Conservation (phyloP, 2,888 invertebrate genomes). For the Lissocephala sabroskyi region DNA sequence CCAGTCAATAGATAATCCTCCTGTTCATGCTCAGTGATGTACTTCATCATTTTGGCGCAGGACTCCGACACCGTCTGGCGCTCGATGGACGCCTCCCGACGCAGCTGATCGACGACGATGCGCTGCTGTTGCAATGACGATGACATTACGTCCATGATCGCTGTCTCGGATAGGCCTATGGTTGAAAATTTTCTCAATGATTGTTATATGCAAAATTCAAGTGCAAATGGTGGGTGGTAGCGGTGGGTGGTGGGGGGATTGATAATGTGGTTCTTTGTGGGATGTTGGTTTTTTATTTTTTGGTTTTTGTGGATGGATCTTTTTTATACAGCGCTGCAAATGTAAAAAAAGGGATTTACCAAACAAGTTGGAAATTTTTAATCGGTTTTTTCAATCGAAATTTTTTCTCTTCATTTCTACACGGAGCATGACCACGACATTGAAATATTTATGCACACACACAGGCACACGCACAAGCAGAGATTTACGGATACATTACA, state of each 20-base stretch:
- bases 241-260: slow-evolving; percentile 4
- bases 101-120: slow-evolving; percentile 92
- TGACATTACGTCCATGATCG: slow-evolving; percentile 96
- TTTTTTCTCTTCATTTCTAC: slow-evolving; percentile 6
- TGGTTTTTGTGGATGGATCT: slow-evolving; percentile 21
- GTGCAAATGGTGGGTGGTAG: slow-evolving; percentile 6
- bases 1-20: slow-evolving; percentile 96
- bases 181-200: slow-evolving; percentile 72
- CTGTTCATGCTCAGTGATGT: slow-evolving; percentile 91
- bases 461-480: slow-evolving; percentile 14
- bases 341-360: slow-evolving; percentile 31
- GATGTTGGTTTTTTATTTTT: slow-evolving; percentile 3
- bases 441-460: no score
- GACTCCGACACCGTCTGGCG: slow-evolving; percentile 91
- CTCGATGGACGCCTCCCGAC: slow-evolving; percentile 92
- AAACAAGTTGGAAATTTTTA: slow-evolving; percentile 23
- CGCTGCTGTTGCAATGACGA: slow-evolving; percentile 93
- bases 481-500: slow-evolving; percentile 8
- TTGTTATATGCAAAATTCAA: slow-evolving; percentile 42
- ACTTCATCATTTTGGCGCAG: slow-evolving; percentile 95
- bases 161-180: slow-evolving; percentile 91
- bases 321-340: slow-evolving; percentile 23
- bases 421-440: slow-evolving; percentile 19
- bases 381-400: no score
- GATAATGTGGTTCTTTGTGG: not conserved